Evolutionary conservation across 2,888 invertebrate genomes (phyloP).

Genomic region (Leptothorax acervorum): DNA sequence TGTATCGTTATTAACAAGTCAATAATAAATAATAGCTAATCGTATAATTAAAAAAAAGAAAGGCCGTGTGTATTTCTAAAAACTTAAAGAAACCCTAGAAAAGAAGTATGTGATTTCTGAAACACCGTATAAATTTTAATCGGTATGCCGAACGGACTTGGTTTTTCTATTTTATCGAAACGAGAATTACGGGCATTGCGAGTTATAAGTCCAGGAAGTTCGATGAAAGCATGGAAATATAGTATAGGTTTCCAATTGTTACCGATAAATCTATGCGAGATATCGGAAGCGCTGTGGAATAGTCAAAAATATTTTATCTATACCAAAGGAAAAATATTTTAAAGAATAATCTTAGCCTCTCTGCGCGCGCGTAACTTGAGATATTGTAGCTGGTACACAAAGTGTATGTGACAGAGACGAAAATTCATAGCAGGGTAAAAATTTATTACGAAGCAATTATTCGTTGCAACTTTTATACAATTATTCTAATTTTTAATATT

Average conservation of each 20-base stretch:
- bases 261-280: slow-evolving; percentile 31
- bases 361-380: background rate
- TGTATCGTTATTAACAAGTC: background rate
- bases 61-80: background rate
- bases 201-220: slow-evolving; percentile 20
- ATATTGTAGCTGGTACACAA: background rate
- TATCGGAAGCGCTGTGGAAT: slow-evolving; percentile 21
- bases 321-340: slow-evolving; percentile 6
- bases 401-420: background rate
- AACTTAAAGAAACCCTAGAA: background rate
- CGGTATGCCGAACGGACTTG: background rate
- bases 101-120: background rate
- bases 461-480: slow-evolving; percentile 14
- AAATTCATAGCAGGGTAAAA: background rate
- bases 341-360: slow-evolving; percentile 4
- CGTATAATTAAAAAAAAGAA: background rate
- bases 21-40: background rate
- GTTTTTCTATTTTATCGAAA: slow-evolving; percentile 12
- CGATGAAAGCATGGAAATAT: background rate
- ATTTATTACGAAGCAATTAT: background rate
- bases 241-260: slow-evolving; percentile 46
- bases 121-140: slow-evolving; percentile 28
- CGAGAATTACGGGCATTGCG: background rate
- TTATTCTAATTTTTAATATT: slow-evolving; percentile 28
- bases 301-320: slow-evolving; percentile 43